A percentile compares a stretch with the other conserved stretches of the same genome.
Evolutionary conservation across 2,113 vertebrate genomes (phyloP).

Genomic region (Ptyas mucosa): DNA sequence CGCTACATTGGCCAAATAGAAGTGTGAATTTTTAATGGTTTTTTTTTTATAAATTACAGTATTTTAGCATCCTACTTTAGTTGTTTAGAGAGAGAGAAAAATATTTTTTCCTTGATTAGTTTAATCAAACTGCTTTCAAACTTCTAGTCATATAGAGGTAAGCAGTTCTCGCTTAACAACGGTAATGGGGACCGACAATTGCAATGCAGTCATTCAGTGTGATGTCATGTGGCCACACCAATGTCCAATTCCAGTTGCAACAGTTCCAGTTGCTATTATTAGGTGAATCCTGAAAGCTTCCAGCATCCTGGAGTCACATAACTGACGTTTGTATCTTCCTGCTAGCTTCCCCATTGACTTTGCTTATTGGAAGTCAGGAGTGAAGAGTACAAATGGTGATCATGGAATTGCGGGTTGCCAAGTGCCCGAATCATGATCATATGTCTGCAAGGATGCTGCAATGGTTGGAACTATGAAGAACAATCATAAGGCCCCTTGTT

Average conservation of each 20-base stretch:
- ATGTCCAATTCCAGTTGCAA: neutral
- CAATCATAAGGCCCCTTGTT: neutral
- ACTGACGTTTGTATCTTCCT: neutral
- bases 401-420: neutral
- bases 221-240: neutral
- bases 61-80: neutral
- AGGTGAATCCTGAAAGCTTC: neutral
- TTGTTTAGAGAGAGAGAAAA: neutral
- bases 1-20: neutral
- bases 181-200: neutral
- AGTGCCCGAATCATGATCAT: neutral
- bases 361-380: neutral
- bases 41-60: neutral
- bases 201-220: neutral
- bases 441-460: neutral
- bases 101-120: neutral
- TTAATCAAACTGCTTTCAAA: neutral
- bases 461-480: neutral
- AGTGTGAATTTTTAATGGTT: neutral
- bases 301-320: neutral
- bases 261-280: neutral
- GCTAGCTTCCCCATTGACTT: neutral
- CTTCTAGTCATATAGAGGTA: neutral
- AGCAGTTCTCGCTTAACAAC: neutral
- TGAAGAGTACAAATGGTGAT: neutral